Base-by-base conservation (phyloP, 2,888 invertebrate genomes). In the Nomada fucata region DNA sequence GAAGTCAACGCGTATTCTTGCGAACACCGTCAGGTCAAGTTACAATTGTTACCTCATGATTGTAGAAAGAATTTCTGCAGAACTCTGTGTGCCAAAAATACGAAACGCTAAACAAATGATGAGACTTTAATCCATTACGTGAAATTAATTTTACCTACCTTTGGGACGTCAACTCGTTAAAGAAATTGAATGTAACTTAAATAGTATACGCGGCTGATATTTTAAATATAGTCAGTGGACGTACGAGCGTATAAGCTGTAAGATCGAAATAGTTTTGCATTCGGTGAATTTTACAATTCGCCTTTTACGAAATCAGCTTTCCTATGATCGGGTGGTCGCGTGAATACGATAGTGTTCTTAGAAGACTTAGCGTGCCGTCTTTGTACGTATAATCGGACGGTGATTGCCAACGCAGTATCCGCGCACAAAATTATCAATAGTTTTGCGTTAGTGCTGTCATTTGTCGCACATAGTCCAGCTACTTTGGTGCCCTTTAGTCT, bases 371-470 rank as follows among this genome's bases (percentile, higher is more conserved):
- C 55, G 11, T 55, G 23, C 9, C 68, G 55, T 42, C 55, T 26
- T 42, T 23, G 42, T 55, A 36, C 36, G 36, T 36, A 18, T 23
- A 53, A 68, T 55, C 13, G 64, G 18, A 65, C 26, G 64, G 18
- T 65, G 11, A 52, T 10, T 29, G 50, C 26, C 55, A 53, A 55
- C 68, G 68, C 55, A 69, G n/a, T 59, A 69, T 36, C 36, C 53
- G 36, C 44, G n/a, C 44, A 69, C 44, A 57, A 68, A 68, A 57
- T 69, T 69, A 69, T 69, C 69, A 26, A 13, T 69, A 26, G 26
- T 13, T 15, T 44, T 44, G 44, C 13, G 55, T 68, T 26, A 5
- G 36, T 15, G 23, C 23, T 23, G 55, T 7, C 18, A 55, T 20
- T 44, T 68, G 5, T 18, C 9, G 18, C 36, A 36, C 36, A 47